Conservation (phyloP, 2,797 vertebrate genomes). For the Takifugu rubripes region DNA sequence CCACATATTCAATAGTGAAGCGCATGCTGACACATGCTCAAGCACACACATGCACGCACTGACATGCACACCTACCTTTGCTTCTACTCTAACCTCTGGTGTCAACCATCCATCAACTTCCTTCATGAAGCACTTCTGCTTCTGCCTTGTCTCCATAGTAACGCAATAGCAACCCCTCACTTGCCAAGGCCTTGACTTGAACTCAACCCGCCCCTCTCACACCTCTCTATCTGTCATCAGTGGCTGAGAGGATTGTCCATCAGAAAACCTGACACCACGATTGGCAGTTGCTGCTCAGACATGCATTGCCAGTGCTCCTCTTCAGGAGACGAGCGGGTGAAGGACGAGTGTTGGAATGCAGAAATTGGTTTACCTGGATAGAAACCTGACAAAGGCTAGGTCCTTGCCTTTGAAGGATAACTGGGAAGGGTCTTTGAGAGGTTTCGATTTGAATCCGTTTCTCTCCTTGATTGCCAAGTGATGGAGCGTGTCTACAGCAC, state of each 20-base stretch:
- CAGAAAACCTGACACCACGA: conserved; percentile 47
- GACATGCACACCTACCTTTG: not conserved
- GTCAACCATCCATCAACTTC: conserved; percentile 34
- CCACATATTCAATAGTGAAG: conserved; percentile 13
- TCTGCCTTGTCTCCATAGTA: conserved; percentile 56
- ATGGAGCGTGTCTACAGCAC: conserved; percentile 4
- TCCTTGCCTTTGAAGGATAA: conserved; percentile 12
- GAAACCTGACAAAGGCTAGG: not conserved
- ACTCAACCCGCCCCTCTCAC: conserved; percentile 43
- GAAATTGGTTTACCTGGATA: conserved; percentile 16
- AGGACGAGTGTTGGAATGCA: conserved; percentile 31
- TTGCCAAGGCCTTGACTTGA: conserved; percentile 57
- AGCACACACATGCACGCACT: not conserved
- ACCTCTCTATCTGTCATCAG: conserved; percentile 53
- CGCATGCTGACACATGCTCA: not conserved
- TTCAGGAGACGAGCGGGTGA: conserved; percentile 29
- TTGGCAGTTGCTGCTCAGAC: conserved; percentile 48
- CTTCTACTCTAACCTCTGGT: conserved; percentile 25
- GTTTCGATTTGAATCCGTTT: conserved; percentile 5
- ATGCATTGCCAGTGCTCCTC: conserved; percentile 23
- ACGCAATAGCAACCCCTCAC: conserved; percentile 46
- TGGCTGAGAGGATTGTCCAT: conserved; percentile 53
- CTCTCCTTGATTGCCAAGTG: conserved; percentile 16
- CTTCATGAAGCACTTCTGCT: conserved; percentile 42
- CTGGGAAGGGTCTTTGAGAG: not conserved